Conservation (phyloP, 2,113 vertebrate genomes). For the Chroicocephalus ridibundus region DNA sequence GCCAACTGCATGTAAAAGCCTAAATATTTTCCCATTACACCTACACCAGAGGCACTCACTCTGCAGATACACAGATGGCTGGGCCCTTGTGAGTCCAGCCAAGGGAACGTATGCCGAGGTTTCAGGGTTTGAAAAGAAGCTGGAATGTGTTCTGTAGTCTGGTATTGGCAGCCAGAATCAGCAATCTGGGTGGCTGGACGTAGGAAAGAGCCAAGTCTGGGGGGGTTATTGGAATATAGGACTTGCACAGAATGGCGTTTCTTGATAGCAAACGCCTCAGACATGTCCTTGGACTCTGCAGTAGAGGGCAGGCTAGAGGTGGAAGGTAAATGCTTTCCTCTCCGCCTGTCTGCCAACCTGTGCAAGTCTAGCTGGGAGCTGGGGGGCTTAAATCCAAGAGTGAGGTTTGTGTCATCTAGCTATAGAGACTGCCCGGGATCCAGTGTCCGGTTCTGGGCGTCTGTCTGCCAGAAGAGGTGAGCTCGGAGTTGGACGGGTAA, state of each 20-base stretch:
- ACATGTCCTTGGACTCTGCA: background rate
- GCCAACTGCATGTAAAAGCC: background rate
- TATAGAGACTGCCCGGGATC: background rate
- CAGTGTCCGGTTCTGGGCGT: background rate
- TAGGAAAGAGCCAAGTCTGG: background rate
- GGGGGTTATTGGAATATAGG: background rate
- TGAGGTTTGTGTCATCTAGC: background rate
- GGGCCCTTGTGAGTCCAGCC: background rate
- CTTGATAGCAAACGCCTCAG: background rate
- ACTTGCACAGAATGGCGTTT: background rate
- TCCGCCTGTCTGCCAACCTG: background rate
- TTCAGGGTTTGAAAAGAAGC: background rate
- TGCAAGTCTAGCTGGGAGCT: background rate
- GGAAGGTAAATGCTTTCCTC: background rate
- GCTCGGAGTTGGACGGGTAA: background rate
- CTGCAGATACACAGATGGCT: background rate
- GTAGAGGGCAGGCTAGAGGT: background rate
- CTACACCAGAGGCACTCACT: background rate
- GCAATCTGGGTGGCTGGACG: background rate
- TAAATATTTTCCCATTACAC: background rate
- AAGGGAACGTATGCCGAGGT: background rate
- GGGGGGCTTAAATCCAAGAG: background rate
- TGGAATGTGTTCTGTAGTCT: background rate
- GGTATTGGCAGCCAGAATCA: background rate
- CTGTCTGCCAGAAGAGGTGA: background rate